Percentiles rank a stretch among this genome's conserved stretches.
phyloP scores from a whole-genome alignment of 2,113 vertebrate genomes.

The Callaeas wilsoni region DNA sequence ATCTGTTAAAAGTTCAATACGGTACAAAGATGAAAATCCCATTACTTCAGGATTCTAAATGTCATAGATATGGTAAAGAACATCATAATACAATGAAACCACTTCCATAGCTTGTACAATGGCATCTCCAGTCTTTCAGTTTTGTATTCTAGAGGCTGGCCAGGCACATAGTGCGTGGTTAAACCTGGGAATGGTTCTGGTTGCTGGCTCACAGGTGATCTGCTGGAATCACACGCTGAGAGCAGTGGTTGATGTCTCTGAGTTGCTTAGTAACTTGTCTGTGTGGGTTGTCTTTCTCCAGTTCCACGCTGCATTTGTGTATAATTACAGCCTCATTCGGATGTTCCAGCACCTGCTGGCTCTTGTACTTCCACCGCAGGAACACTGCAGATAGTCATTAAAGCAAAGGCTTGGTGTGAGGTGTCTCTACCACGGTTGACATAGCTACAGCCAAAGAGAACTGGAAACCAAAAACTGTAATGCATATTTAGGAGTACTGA shows the following conservation, averaged over 20 bases:
- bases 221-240: background rate
- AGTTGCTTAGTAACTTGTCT: background rate
- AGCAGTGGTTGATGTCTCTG: background rate
- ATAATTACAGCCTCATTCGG: accelerated
- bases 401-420: background rate
- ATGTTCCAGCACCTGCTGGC: background rate
- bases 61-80: background rate
- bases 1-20: background rate
- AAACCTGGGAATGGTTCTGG: background rate
- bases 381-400: background rate
- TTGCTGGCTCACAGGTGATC: accelerated
- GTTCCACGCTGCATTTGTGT: accelerated
- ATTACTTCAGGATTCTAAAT: background rate
- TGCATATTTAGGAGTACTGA: background rate
- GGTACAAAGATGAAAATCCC: background rate
- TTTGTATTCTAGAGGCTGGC: background rate
- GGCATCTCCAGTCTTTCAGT: background rate
- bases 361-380: accelerated
- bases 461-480: background rate
- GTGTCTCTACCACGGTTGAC: accelerated
- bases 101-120: background rate
- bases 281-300: background rate
- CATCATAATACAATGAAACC: background rate
- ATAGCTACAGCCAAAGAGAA: background rate
- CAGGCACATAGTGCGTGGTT: accelerated